Conservation (phyloP, 2,797 vertebrate species). For the Rhincodon typus region DNA sequence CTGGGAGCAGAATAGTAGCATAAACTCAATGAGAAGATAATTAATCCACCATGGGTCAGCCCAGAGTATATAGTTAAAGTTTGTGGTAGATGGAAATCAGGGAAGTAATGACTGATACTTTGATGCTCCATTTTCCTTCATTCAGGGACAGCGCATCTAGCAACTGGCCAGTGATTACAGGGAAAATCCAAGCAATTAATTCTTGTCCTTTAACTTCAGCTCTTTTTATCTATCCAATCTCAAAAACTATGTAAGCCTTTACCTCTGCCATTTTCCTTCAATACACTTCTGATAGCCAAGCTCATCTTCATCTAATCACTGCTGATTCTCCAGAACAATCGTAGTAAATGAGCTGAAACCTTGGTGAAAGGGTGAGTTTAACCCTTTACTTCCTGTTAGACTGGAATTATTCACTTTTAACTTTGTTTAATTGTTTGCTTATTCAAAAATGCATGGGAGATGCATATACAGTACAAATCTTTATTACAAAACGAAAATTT, state of each 20-base stretch:
- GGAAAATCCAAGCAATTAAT: neutral
- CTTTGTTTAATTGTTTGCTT: too few species aligned
- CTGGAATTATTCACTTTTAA: too few species aligned
- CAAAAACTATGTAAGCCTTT: neutral
- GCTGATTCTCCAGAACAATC: neutral
- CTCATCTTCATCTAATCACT: neutral
- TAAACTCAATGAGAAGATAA: neutral
- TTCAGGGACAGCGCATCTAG: neutral
- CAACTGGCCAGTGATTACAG: neutral
- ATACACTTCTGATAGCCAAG: neutral
- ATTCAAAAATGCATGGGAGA: too few species aligned
- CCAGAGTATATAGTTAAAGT: neutral
- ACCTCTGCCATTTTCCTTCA: neutral
- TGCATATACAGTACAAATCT: too few species aligned
- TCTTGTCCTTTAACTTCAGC: neutral
- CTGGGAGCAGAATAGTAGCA: neutral
- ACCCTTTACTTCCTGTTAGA: too few species aligned
- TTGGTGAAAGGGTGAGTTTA: too few species aligned
- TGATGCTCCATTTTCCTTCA: neutral
- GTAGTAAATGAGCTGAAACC: neutral
- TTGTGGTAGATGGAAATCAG: neutral
- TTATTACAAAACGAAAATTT: too few species aligned
- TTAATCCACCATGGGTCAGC: neutral
- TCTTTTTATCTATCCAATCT: neutral
- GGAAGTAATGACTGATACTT: neutral